These are phyloP conservation scores for Oscheius onirici DNA, from an alignment of 2,888 invertebrate species.

Conservation along the genomic window DNA sequence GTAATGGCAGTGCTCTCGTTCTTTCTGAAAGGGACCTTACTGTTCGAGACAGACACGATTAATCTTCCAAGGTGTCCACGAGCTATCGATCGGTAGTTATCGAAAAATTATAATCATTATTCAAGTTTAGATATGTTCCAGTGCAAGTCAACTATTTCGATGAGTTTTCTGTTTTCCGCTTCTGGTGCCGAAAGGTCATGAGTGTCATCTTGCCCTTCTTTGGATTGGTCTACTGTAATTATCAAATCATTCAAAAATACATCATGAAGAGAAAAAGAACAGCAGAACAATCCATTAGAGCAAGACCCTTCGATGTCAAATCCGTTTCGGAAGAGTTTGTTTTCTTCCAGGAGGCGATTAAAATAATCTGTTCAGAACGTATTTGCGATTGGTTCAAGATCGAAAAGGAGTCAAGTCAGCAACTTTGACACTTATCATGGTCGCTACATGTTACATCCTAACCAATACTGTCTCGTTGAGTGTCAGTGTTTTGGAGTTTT, in stretches of 20 bases:
- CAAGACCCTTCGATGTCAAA: slow-evolving; percentile 22
- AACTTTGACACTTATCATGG: slow-evolving; percentile 61
- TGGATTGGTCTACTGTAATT: slow-evolving; percentile 56
- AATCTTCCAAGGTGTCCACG: slow-evolving; percentile 39
- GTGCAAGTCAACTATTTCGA: slow-evolving; percentile 23
- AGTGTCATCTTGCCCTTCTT: slow-evolving; percentile 62
- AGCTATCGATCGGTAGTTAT: slow-evolving; percentile 37
- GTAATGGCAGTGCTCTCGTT: slow-evolving; percentile 48
- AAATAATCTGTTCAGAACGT: slow-evolving; percentile 28
- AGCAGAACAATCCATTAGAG: slow-evolving; percentile 34
- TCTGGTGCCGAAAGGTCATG: slow-evolving; percentile 32
- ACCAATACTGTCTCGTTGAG: slow-evolving; percentile 49
- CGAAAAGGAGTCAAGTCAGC: slow-evolving; percentile 63
- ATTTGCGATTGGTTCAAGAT: slow-evolving; percentile 48
- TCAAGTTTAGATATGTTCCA: slow-evolving; percentile 32
- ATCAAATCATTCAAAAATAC: slow-evolving; percentile 51
- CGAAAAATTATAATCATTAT: background rate
- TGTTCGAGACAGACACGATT: slow-evolving; percentile 50
- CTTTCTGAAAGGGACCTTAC: slow-evolving; percentile 57
- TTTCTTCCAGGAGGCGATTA: background rate
- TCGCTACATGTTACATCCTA: slow-evolving; percentile 56
- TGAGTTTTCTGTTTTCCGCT: slow-evolving; percentile 18
- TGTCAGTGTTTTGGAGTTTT: slow-evolving; percentile 61
- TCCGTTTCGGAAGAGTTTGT: slow-evolving; percentile 21
- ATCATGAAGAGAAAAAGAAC: slow-evolving; percentile 34